Percentiles rank a stretch among this genome's conserved stretches.
These are phyloP conservation scores for Synanthedon formicaeformis DNA, from an alignment of 2,888 invertebrate species.

Conservation along the genomic window DNA sequence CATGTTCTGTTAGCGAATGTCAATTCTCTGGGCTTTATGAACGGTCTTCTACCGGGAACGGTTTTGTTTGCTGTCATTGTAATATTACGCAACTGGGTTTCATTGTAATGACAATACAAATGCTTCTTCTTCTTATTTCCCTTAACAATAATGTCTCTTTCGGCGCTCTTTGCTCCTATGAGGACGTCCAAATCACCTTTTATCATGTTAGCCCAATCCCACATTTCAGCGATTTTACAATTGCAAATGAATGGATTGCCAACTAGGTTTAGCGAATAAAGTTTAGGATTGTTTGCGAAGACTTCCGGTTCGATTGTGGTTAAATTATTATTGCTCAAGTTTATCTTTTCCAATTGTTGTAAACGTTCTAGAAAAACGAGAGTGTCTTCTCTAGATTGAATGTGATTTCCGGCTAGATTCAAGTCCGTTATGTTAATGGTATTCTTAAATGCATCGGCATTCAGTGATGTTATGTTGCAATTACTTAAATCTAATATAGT, in stretches of 20 bases:
- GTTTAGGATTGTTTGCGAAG: conserved; percentile 67
- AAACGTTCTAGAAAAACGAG: conserved; percentile 69
- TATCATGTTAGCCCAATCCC: conserved; percentile 78
- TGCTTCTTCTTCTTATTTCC: conserved; percentile 75
- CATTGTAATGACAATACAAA: conserved; percentile 74
- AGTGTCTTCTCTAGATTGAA: conserved; percentile 58
- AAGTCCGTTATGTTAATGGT: conserved; percentile 74
- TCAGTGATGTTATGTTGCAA: conserved; percentile 73
- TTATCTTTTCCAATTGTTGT: conserved; percentile 69
- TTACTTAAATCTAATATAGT: conserved; percentile 75
- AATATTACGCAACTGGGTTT: conserved; percentile 63
- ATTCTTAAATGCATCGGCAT: conserved; percentile 71
- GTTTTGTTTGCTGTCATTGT: conserved; percentile 59
- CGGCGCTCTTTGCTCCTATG: conserved; percentile 74
- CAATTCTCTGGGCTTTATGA: conserved; percentile 69
- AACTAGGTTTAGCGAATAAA: conserved; percentile 73
- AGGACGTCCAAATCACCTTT: conserved; percentile 75
- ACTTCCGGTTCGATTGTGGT: conserved; percentile 69
- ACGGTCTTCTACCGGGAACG: conserved; percentile 66
- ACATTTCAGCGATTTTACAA: conserved; percentile 77
- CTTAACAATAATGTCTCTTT: conserved; percentile 73
- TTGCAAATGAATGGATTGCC: conserved; percentile 79
- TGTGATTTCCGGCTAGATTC: conserved; percentile 71
- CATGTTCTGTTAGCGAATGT: conserved; percentile 75
- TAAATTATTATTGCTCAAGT: conserved; percentile 74